Base-by-base conservation (phyloP, 1,140 invertebrate species). In the Aphelenchoides avenae region DNA sequence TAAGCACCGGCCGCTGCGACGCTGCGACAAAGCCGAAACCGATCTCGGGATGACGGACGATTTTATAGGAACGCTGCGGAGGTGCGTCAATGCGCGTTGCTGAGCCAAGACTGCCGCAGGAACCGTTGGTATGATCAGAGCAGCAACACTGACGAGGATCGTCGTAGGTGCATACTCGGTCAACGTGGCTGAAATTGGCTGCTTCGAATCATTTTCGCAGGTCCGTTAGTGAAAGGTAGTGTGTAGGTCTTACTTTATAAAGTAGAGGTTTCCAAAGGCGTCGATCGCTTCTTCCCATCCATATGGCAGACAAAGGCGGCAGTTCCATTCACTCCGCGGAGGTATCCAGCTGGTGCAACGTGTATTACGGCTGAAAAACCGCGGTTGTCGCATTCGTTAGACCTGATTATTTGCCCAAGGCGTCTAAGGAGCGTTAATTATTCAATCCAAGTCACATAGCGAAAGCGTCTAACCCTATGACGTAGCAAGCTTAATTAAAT, bases 1-100 rank as follows among this genome's bases (percentile, higher is more conserved):
- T 89, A 36, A 91, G 86, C 4, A 91, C 89, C 0, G 90, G 89
- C 60, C 85, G 85, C 76, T 92, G 89, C 33, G 87, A 89, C 1
- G 89, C 89, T 1, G 89, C 89, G 1, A 93, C 89, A 77, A 93
- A 93, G 0, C 90, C 90, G 76, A 91, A 93, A 0, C 89, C 89
- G 34, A 89, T 82, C 33, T 87, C n/a, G 13, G 37, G 18, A 61
- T 27, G 40, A 3, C 56, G 56, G 29, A 29, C n/a, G 41, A 58
- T 58, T 9, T 55, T 42, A 39, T 60, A 58, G 20, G 15, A 34
- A 39, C 56, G 15, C 15, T 22, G 15, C 9, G 56, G 18, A 27
- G 57, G 40, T 9, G 29, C 15, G 47, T 55, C 33, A 20, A 18
- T 41, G 26, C 24, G 9, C n/a, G 15, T 22, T 9, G 6, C 22